A percentile compares a stretch with the other conserved stretches of the same genome.
Evolutionary conservation across 2,888 invertebrate species (phyloP).

Genomic region (Drosophila yooni): DNA sequence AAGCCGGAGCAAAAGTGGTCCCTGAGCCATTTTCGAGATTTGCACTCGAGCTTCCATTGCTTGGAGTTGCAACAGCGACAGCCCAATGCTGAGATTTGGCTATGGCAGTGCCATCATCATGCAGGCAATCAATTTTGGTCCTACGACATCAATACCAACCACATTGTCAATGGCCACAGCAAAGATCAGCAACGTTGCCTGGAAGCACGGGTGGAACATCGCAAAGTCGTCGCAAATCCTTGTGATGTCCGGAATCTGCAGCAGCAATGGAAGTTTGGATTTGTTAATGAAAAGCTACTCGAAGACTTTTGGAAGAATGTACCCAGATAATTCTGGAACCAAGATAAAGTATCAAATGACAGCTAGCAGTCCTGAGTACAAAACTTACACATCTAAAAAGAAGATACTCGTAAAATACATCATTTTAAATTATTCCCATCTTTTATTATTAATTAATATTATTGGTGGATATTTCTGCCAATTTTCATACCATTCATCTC

Average conservation of each 20-base stretch:
- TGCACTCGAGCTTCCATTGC: constrained; percentile 88
- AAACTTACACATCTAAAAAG: background rate
- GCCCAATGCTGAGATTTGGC: constrained; percentile 89
- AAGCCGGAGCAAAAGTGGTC: constrained; percentile 77
- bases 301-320: constrained; percentile 61
- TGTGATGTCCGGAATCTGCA: constrained; percentile 86
- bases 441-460: background rate
- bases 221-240: constrained; percentile 87
- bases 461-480: background rate
- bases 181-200: constrained; percentile 88
- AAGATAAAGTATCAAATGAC: background rate
- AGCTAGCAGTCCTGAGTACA: background rate
- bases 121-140: constrained; percentile 97
- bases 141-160: constrained; percentile 88
- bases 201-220: constrained; percentile 87
- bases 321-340: background rate
- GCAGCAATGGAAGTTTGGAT: constrained; percentile 82
- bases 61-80: constrained; percentile 91
- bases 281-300: constrained; percentile 70
- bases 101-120: constrained; percentile 96
- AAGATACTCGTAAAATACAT: background rate
- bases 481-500: background rate
- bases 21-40: constrained; percentile 77
- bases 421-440: background rate
- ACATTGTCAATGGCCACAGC: constrained; percentile 64